Base-by-base conservation (phyloP, 1,140 invertebrate species). In the Littorina saxatilis region DNA sequence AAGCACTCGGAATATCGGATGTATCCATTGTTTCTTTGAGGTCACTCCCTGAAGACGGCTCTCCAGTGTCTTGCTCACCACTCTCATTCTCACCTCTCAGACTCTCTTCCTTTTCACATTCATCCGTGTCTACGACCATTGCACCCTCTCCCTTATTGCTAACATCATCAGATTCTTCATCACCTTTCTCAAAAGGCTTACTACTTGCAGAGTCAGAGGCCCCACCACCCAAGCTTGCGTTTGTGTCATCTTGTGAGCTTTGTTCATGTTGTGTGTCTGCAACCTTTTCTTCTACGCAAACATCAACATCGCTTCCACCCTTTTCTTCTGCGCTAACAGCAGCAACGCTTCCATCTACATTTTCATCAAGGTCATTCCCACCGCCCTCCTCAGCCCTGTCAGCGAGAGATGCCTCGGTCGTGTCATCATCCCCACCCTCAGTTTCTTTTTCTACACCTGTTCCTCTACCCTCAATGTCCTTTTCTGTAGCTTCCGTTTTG, bases 111-210 rank as follows among this genome's bases (percentile, higher is more conserved):
- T n/a, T 32, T 37, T 83, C 55, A 77, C 68, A 47, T 7, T 20
- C 37, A 79, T 68, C 75, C 29, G 27, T 47, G 73, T 15, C 39
- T 13, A 37, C 52, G 47, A 75, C 58, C 20, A 39, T 72, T 52
- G 40, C 78, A 55, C n/a, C 66, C 15, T 79, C 74, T 52, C 80
- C 43, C 15, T 75, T 20, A 20, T 75, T 43, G 52, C 43, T 55
- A 11, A 75, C 29, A 32, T 15, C 37, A 37, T 40, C 78, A 73
- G 35, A 11, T 43, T 27, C 61, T 29, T 61, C 75, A n/a, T 75
- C 32, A 15, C 7, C 39, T 23, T 13, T 35, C 27, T 75, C 79
- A 81, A 7, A 17, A 17, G n/a, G 15, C 20, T 50, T n/a, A n/a
- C n/a, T 52, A 27, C n/a, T 40, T 5, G 66, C 63, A 5, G 23